Evolutionary conservation across 1,140 invertebrate genomes (phyloP).

Genomic region (Ceratina calcarata): DNA sequence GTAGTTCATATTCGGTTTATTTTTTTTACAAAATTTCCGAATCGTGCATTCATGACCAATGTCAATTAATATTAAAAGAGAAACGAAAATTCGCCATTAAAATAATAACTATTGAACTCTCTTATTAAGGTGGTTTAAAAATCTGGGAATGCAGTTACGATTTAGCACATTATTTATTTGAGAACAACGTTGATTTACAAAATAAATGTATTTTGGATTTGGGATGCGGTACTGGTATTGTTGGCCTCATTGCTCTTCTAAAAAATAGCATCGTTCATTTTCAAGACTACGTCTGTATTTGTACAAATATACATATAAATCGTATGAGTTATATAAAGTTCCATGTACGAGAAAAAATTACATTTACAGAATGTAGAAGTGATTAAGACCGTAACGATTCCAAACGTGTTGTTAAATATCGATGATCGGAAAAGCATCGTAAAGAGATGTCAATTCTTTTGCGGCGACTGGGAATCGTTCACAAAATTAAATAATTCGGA

Average conservation of each 20-base stretch:
- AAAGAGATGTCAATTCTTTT: constrained; percentile 85
- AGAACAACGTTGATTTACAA: constrained; percentile 78
- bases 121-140: constrained; percentile 88
- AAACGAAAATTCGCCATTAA: background rate
- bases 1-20: constrained; percentile 73
- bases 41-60: background rate
- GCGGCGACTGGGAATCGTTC: constrained; percentile 90
- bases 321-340: constrained; percentile 44
- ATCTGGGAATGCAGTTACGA: constrained; percentile 94
- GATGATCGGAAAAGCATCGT: constrained; percentile 76
- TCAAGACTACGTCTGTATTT: constrained; percentile 92
- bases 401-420: constrained; percentile 88
- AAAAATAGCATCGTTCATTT: constrained; percentile 88
- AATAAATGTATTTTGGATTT: constrained; percentile 87
- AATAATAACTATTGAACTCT: no score
- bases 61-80: background rate
- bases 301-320: background rate
- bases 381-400: constrained; percentile 86
- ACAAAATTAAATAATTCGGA: constrained; percentile 73
- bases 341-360: background rate
- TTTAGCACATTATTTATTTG: constrained; percentile 84
- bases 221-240: constrained; percentile 92
- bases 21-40: no score
- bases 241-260: constrained; percentile 87
- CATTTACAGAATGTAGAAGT: constrained; percentile 90